Evolutionary conservation across 2,888 invertebrate species (phyloP).

Genomic region (Heliconius charithonia): DNA sequence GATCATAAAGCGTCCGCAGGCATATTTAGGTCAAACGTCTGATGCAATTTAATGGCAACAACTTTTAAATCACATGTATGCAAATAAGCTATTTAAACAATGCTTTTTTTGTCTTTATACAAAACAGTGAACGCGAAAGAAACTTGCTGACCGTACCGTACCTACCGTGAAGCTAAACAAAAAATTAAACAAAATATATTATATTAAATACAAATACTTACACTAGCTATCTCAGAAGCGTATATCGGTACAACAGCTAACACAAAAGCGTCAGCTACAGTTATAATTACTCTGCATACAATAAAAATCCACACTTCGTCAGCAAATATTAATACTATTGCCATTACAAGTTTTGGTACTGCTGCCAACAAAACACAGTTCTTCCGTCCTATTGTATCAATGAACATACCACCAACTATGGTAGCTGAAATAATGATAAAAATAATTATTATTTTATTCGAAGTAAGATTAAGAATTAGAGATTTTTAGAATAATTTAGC

Average conservation of each 20-base stretch:
- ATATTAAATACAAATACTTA: constrained; percentile 47
- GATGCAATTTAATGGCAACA: no score
- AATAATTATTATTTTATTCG: not conserved
- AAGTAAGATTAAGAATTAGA: no score
- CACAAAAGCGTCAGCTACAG: constrained; percentile 51
- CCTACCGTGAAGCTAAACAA: no score
- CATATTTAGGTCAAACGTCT: no score
- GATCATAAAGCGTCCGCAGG: no score
- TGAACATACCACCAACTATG: constrained; percentile 55
- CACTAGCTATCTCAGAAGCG: constrained; percentile 64
- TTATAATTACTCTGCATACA: constrained; percentile 53
- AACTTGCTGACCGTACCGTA: no score
- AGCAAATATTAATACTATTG: constrained; percentile 56
- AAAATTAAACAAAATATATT: no score
- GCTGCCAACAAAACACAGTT: constrained; percentile 57
- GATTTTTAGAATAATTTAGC: not conserved
- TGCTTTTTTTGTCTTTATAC: no score
- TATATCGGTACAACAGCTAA: constrained; percentile 59
- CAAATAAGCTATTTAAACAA: no score
- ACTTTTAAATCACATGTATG: no score
- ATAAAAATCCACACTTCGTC: constrained; percentile 60
- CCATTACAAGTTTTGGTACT: constrained; percentile 58
- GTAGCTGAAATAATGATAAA: constrained; percentile 45
- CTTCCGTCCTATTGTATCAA: constrained; percentile 57
- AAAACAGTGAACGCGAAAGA: no score